phyloP scores from a whole-genome alignment of 2,888 invertebrate genomes.

The Dilophus febrilis region DNA sequence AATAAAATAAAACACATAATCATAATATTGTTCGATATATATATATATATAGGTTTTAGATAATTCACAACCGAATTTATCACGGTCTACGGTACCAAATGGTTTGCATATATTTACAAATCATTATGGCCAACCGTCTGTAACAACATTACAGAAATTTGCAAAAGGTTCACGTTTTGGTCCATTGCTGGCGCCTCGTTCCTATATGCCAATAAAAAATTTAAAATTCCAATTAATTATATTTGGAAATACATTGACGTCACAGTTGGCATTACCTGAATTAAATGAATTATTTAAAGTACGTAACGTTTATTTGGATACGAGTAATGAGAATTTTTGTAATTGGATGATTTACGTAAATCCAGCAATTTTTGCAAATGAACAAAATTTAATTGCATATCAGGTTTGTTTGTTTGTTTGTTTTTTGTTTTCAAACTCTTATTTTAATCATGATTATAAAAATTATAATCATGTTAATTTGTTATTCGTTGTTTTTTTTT shows the following conservation, averaged over 20 bases:
- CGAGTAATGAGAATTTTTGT: constrained; percentile 9
- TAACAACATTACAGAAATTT: constrained; percentile 10
- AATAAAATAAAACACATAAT: too few species aligned
- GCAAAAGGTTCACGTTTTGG: constrained; percentile 11
- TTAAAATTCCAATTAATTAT: constrained; percentile 9
- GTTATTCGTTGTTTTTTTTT: neutral
- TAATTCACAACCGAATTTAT: constrained; percentile 8
- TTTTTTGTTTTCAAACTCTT: too few species aligned
- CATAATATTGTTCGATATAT: too few species aligned
- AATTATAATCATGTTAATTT: neutral
- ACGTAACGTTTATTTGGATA: constrained; percentile 9
- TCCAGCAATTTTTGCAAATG: constrained; percentile 10
- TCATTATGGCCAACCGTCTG: constrained; percentile 6
- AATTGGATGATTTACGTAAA: constrained; percentile 12
- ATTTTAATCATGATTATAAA: neutral
- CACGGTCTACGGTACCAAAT: constrained; percentile 9
- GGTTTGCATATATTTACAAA: constrained; percentile 9
- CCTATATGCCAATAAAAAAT: constrained; percentile 7
- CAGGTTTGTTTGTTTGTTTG: too few species aligned
- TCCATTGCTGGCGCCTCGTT: constrained; percentile 9
- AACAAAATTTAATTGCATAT: constrained; percentile 11
- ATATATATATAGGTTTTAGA: constrained; percentile 7
- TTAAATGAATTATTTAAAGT: constrained; percentile 9
- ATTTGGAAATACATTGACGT: constrained; percentile 7
- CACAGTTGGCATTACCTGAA: constrained; percentile 7